phyloP scores from a whole-genome alignment of 2,113 vertebrate species.

The Melanocharis versteri region DNA sequence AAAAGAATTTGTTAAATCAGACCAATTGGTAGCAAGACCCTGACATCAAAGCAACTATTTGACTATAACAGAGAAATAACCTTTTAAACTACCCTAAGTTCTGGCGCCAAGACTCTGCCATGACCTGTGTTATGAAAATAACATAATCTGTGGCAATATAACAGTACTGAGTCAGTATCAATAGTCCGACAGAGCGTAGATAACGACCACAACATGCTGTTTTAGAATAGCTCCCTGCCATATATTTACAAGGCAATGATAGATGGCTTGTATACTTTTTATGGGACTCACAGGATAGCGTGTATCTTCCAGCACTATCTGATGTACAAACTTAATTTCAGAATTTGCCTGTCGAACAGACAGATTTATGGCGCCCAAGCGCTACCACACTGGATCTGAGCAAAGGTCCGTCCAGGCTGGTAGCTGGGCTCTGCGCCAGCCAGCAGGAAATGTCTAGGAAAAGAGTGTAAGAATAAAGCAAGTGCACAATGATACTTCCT shows the following conservation, averaged over 20 bases:
- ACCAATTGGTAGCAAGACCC: background rate
- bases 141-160: constrained; percentile 12
- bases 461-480: background rate
- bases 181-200: background rate
- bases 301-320: constrained; percentile 40
- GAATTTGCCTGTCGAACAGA: background rate
- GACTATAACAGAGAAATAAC: background rate
- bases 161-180: background rate
- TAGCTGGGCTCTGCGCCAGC: background rate
- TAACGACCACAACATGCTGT: background rate
- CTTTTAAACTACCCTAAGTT: background rate
- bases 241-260: constrained; percentile 8
- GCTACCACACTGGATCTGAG: background rate
- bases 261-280: constrained; percentile 23
- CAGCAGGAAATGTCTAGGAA: background rate
- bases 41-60: background rate
- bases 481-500: background rate
- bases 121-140: constrained; percentile 44
- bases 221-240: constrained; percentile 29
- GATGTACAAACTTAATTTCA: constrained; percentile 34
- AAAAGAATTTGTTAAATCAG: background rate
- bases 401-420: background rate
- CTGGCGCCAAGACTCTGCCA: constrained; percentile 10
- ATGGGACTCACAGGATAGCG: constrained; percentile 16
- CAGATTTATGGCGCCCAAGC: background rate